phyloP scores from a whole-genome alignment of 2,888 invertebrate species.

The Ophioninae sp. region DNA sequence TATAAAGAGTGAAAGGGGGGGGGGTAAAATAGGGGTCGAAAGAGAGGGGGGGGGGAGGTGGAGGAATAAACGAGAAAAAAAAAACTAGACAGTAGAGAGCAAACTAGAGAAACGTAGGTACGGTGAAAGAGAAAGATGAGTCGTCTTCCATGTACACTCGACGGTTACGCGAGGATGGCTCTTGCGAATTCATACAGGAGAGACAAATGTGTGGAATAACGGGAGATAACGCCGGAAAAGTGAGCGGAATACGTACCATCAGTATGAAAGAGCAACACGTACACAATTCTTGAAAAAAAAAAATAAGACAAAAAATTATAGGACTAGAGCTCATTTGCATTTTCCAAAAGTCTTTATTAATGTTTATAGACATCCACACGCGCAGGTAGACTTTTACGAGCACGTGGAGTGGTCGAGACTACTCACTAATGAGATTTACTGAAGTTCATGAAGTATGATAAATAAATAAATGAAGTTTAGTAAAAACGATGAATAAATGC shows the following conservation, averaged over 20 bases:
- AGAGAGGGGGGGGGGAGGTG: slow-evolving; percentile 1
- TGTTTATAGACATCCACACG: slow-evolving; percentile 16
- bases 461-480: too few species aligned
- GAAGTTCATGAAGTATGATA: neutral
- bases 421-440: neutral
- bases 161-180: slow-evolving; percentile 30
- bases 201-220: slow-evolving; percentile 48
- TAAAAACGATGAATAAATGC: too few species aligned
- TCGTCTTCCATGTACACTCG: slow-evolving; percentile 25
- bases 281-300: slow-evolving; percentile 37
- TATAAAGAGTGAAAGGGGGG: slow-evolving; percentile 17
- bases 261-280: slow-evolving; percentile 17
- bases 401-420: neutral
- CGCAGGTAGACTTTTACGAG: neutral
- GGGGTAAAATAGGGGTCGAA: neutral
- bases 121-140: slow-evolving; percentile 27
- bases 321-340: slow-evolving; percentile 69
- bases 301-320: slow-evolving; percentile 40
- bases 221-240: slow-evolving; percentile 44
- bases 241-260: slow-evolving; percentile 28
- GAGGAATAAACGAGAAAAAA: neutral
- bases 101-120: neutral
- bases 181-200: slow-evolving; percentile 39
- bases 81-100: neutral
- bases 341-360: slow-evolving; percentile 63